A percentile compares a stretch with the other conserved stretches of the same genome.
phyloP scores from a whole-genome alignment of 2,888 invertebrate genomes.

The Dione vanillae region DNA sequence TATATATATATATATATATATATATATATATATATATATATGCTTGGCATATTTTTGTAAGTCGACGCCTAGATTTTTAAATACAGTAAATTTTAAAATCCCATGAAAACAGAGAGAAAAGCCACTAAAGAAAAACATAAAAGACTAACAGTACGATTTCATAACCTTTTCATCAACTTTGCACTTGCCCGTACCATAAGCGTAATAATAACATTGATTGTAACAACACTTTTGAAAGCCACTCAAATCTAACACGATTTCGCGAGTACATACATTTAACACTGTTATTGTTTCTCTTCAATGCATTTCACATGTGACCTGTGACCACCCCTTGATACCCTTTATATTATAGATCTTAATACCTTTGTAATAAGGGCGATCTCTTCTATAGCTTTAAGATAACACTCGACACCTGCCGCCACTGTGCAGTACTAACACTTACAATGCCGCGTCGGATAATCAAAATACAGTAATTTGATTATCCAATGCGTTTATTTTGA shows the following conservation, averaged over 20 bases:
- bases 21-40: no score
- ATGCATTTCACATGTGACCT: slow-evolving; percentile 66
- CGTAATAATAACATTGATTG: slow-evolving; percentile 24
- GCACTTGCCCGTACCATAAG: neutral
- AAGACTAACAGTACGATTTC: neutral
- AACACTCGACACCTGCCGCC: slow-evolving; percentile 77
- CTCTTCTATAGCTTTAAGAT: slow-evolving; percentile 57
- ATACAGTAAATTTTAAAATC: no score
- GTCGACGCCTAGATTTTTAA: no score
- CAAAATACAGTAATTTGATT: slow-evolving; percentile 79
- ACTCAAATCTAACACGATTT: slow-evolving; percentile 59
- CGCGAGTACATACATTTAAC: slow-evolving; percentile 60
- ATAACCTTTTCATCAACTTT: neutral
- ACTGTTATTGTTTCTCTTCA: slow-evolving; percentile 73
- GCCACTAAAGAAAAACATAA: neutral
- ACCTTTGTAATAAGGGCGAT: slow-evolving; percentile 32
- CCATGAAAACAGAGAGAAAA: neutral
- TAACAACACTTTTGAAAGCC: slow-evolving; percentile 26
- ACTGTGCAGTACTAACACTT: slow-evolving; percentile 79
- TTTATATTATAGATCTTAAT: slow-evolving; percentile 35
- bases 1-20: no score
- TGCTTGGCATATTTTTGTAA: no score
- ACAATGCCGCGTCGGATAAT: slow-evolving; percentile 70
- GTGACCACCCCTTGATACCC: neutral
- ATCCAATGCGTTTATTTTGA: slow-evolving; percentile 66